phyloP scores from a whole-genome alignment of 2,113 vertebrate species.

The Callipepla squamata region DNA sequence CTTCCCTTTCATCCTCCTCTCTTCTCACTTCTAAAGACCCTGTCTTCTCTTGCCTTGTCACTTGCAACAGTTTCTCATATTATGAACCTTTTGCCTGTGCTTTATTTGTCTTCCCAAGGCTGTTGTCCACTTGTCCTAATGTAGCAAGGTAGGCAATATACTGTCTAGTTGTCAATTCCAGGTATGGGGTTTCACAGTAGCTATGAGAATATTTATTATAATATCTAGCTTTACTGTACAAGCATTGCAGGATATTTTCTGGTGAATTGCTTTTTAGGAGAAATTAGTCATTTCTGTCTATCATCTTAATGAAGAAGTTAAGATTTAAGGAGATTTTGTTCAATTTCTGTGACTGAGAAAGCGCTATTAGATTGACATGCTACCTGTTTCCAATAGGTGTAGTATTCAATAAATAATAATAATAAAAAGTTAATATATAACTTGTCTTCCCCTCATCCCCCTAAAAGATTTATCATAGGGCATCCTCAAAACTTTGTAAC shows the following conservation, averaged over 20 bases:
- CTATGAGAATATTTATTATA: background rate
- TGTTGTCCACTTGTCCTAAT: background rate
- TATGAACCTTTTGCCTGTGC: background rate
- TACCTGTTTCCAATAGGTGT: background rate
- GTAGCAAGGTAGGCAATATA: background rate
- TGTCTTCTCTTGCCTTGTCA: background rate
- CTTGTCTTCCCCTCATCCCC: background rate
- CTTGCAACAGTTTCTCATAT: background rate
- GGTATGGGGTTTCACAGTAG: background rate
- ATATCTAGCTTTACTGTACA: background rate
- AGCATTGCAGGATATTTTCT: background rate
- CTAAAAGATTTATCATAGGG: background rate
- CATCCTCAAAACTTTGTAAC: background rate
- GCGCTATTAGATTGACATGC: conserved; percentile 4
- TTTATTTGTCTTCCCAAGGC: background rate
- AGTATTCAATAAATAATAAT: background rate
- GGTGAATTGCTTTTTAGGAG: background rate
- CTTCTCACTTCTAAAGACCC: rapidly evolving
- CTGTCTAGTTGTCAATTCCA: background rate
- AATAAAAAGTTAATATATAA: background rate
- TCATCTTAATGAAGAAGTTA: background rate
- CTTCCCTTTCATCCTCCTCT: background rate
- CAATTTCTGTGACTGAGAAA: background rate
- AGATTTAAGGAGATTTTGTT: conserved; percentile 14
- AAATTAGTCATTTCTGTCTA: background rate